Percentiles rank a stretch among this genome's conserved stretches.
Conservation (phyloP, 2,888 invertebrate genomes). For the Metopia argyrocephala region DNA sequence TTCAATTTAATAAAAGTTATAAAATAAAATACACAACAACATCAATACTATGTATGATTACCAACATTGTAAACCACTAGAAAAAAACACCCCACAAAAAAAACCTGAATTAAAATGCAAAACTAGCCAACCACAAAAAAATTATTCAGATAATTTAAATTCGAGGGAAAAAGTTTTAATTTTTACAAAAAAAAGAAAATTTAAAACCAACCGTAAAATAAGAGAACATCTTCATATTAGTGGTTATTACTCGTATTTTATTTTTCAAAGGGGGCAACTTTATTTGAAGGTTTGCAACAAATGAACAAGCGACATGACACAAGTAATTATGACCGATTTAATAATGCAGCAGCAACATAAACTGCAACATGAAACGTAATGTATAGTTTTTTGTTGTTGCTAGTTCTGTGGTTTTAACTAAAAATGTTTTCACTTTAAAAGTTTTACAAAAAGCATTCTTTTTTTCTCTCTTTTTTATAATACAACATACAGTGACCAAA, state of each 20-base stretch:
- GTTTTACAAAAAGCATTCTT: no score
- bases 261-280: slow-evolving; percentile 15
- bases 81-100: no score
- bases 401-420: neutral
- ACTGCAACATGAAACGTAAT: neutral
- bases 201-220: slow-evolving; percentile 19
- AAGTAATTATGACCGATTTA: neutral
- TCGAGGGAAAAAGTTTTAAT: no score
- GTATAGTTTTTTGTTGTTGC: neutral
- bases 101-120: no score
- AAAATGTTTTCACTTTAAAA: no score
- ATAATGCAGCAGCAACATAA: neutral
- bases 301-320: slow-evolving; percentile 5
- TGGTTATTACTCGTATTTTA: slow-evolving; percentile 31
- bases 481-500: neutral
- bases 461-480: neutral
- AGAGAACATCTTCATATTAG: slow-evolving; percentile 22
- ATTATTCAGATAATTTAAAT: no score
- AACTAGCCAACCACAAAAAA: no score
- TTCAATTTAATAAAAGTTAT: no score
- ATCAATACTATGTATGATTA: no score
- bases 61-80: no score
- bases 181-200: neutral
- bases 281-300: slow-evolving; percentile 56
- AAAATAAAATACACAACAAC: no score